Base-by-base conservation (phyloP, 2,888 invertebrate genomes). In the Ennomos erosarius region DNA sequence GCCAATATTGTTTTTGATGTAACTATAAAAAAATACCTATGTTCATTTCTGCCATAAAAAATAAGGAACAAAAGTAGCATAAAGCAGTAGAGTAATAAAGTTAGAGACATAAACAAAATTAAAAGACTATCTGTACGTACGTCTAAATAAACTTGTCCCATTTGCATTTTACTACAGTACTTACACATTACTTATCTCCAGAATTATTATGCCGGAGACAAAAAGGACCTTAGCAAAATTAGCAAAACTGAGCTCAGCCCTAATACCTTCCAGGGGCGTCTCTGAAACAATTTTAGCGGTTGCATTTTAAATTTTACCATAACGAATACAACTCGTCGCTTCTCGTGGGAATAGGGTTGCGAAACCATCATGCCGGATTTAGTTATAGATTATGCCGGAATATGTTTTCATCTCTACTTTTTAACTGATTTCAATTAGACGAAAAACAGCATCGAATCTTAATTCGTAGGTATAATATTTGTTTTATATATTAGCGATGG, bases 261-360 rank as follows among this genome's bases (percentile, higher is more conserved):
- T 51, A 55, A 51, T 51, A 47, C 44, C 26, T 38, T 45, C 39
- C 49, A 37, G 16, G 52, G 34, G 53, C 53, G 43, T 49, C 55
- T 45, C 52, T 45, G 38, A 44, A 48, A 56, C 54, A 46, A 50
- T 57, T 57, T 57, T 38, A 60, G 71, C 69, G 66, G 64, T 58
- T 77, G 74, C 72, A 78, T 75, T 78, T 76, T 73, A 77, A 78
- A 78, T 76, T 76, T 76, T 68, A 68, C 66, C 71, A 70, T 74
- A 73, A 74, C 71, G 67, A 59, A 59, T 52, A 63, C 63, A 59
- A 64, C 53, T 60, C 59, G 43, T 40, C 53, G 57, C 26, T 26
- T 26, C 26, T 52, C 38, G 33, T 4, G 26, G 26, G 26, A 26
- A 26, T 26, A 26, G 26, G 26, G 26, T 26, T 26, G 26, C 6